Percentiles rank a stretch among this genome's conserved stretches.
Evolutionary conservation across 2,888 invertebrate species (phyloP).

Genomic region (Pilophorus perplexus): DNA sequence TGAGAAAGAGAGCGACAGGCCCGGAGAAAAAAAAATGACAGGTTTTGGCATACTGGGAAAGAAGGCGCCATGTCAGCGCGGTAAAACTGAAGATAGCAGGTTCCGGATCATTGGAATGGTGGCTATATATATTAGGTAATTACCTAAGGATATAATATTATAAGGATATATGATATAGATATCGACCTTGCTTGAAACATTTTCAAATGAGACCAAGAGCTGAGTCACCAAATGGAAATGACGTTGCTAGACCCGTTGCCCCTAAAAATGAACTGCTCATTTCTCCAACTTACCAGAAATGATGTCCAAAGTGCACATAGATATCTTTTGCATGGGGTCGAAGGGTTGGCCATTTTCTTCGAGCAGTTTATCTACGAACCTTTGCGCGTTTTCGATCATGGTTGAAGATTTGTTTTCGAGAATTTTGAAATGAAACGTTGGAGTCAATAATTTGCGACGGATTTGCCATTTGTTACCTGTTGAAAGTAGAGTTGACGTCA

Average conservation of each 20-base stretch:
- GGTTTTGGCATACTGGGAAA: no score
- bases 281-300: conserved; percentile 44
- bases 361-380: conserved; percentile 23
- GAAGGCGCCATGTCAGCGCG: no score
- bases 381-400: neutral
- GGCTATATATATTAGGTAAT: no score
- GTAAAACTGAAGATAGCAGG: no score
- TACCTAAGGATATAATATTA: no score
- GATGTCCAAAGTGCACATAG: conserved; percentile 45
- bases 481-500: neutral
- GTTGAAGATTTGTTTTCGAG: conserved; percentile 28
- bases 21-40: neutral
- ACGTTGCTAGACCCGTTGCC: neutral
- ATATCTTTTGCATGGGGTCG: conserved; percentile 32
- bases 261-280: neutral
- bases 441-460: conserved; percentile 40
- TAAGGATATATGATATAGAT: no score
- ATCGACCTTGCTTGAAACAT: no score
- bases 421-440: conserved; percentile 44
- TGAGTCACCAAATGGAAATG: no score
- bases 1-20: no score
- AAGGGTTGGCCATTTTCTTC: conserved; percentile 26
- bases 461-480: conserved; percentile 44
- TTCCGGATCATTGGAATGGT: no score
- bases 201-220: no score